Evolutionary conservation across 2,888 invertebrate species (phyloP).

Genomic region (Ormyrus labotus): DNA sequence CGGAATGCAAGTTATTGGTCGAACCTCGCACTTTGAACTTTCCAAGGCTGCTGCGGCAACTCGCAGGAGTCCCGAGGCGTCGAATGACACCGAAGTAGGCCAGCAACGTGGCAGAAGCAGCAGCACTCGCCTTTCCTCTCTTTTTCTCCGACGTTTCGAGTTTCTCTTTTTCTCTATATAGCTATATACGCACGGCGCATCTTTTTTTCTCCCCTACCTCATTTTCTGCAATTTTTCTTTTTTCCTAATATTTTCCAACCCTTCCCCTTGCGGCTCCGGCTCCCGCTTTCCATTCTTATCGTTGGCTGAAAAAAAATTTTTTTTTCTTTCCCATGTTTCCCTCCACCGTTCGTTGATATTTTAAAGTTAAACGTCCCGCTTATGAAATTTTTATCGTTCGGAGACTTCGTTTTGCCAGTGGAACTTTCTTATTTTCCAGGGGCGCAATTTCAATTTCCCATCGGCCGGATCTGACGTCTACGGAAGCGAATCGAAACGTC

Average conservation of each 20-base stretch:
- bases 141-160: constrained; percentile 12
- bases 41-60: constrained; percentile 46
- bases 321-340: background rate
- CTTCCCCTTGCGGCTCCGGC: no score
- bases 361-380: constrained; percentile 3
- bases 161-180: constrained; percentile 15
- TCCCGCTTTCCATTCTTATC: background rate
- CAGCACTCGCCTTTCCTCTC: constrained; percentile 16
- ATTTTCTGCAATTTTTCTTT: constrained; percentile 30
- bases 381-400: constrained; percentile 28
- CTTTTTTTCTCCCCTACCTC: constrained; percentile 11
- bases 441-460: constrained; percentile 44
- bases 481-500: background rate
- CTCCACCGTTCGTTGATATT: constrained; percentile 5
- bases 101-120: constrained; percentile 11
- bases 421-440: constrained; percentile 28
- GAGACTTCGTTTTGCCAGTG: background rate
- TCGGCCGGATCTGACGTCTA: constrained; percentile 17
- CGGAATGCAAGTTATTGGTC: constrained; percentile 37
- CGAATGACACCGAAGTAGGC: constrained; percentile 54
- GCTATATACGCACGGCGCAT: background rate
- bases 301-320: background rate
- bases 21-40: constrained; percentile 49
- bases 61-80: constrained; percentile 28
- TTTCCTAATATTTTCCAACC: constrained; percentile 11